A percentile compares a stretch with the other conserved stretches of the same genome.
phyloP scores from a whole-genome alignment of 2,113 vertebrate genomes.

The Corapipo altera region DNA sequence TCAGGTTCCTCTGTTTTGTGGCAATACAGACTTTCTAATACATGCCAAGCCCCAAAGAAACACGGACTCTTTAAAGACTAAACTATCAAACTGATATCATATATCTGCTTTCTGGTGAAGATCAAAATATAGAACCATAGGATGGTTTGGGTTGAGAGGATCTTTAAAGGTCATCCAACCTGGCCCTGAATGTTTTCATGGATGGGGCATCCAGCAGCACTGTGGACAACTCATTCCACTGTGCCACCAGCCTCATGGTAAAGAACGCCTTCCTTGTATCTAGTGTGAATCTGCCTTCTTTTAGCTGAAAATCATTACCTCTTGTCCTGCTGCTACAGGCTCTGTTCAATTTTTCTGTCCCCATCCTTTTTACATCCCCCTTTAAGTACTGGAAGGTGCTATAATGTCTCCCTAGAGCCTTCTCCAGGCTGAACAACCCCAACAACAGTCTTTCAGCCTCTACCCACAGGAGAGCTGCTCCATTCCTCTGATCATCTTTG shows the following conservation, averaged over 20 bases:
- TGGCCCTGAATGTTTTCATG: background rate
- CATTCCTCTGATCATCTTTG: background rate
- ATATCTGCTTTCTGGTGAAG: background rate
- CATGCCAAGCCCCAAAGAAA: background rate
- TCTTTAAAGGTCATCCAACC: background rate
- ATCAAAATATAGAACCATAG: background rate
- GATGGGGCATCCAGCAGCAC: background rate
- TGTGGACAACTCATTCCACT: background rate
- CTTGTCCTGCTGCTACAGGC: background rate
- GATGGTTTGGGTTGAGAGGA: background rate
- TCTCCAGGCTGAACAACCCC: background rate
- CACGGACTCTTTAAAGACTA: background rate
- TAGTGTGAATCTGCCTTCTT: background rate
- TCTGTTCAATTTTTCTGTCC: background rate
- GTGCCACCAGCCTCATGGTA: background rate
- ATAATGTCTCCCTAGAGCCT: background rate
- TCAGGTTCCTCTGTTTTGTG: background rate
- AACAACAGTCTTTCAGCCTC: background rate
- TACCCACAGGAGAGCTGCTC: background rate
- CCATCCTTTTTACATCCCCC: background rate
- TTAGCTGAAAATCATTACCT: background rate
- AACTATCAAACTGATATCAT: background rate
- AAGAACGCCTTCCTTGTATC: background rate
- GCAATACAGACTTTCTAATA: background rate
- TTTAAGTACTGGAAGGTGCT: background rate